Evolutionary conservation across 2,797 vertebrate genomes (phyloP), one percentile per base, ranked within the genome.

Genomic region (Halcyon chelicuti): DNA sequence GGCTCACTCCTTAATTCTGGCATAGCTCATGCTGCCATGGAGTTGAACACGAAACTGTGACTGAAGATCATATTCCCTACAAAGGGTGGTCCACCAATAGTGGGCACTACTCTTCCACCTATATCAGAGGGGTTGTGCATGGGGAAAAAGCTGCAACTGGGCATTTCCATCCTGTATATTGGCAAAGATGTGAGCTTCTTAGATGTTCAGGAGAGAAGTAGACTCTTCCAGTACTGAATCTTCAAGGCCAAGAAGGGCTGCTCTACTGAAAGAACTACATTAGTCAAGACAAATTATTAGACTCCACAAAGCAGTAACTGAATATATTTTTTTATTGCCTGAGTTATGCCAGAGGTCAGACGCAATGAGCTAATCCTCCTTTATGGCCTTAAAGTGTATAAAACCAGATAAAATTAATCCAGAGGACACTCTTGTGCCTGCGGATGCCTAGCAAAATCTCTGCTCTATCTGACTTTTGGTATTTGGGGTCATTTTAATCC

Each of bases 321-420:
- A 77, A 91, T 62, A 46, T 10, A 88, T 63, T 87, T 96, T 96
- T 96, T 88, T 97, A 88, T 88, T 91, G 93, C 55, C 67, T 85
- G 52, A 1, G 0, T 79, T 93, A 58, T 61, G 66, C 67, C 74
- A 87, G 88, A 91, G 92, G 88, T 95, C 84, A 92, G 42, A 85
- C 60, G 71, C 77, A 86, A 87, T 63, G 90, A 92, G 86, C 84
- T 94, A 88, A 93, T 88, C 63, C 37, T 91, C 39, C 61, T 94
- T 96, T 87, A 91, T 85, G 61, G 74, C 49, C 52, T 89, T 83
- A 71, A 89, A 91, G 66, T 82, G 63, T 73, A 92, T 87, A 82
- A 95, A 96, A 95, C 3, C 61, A 73, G 83, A 94, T 90, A 86
- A 92, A 92, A 95, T 89, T 81, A 85, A 87, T 92, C 88, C 75